A percentile compares a stretch with the other conserved stretches of the same genome.
Conservation (phyloP, 2,888 invertebrate species). For the Andrena fulva region DNA sequence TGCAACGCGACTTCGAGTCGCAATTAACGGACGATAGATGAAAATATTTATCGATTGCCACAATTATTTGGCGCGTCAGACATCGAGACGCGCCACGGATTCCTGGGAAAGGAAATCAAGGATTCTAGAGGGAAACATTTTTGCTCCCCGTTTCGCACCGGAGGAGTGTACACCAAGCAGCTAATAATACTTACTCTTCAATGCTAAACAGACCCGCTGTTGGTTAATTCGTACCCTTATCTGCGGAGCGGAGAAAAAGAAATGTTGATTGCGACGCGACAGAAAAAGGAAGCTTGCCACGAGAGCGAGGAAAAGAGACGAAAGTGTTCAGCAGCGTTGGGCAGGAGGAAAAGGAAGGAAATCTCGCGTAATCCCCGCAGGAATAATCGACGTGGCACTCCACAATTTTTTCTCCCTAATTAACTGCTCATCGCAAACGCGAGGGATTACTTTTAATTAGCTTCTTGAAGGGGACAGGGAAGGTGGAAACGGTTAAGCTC, state of each 20-base stretch:
- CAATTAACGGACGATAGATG: too few relatives aligned
- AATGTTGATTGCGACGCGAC: not conserved
- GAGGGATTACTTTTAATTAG: constrained; percentile 62
- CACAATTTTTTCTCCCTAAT: constrained; percentile 48
- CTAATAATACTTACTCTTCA: not conserved
- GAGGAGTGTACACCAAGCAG: not conserved
- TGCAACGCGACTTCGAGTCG: not conserved
- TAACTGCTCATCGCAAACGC: constrained; percentile 54
- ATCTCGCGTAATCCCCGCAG: constrained; percentile 52
- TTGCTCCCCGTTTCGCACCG: not conserved
- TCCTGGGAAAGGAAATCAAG: not conserved
- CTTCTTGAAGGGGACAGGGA: constrained; percentile 13
- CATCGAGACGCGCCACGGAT: not conserved
- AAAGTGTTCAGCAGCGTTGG: not conserved
- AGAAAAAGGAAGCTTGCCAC: not conserved
- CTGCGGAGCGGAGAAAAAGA: constrained; percentile 4
- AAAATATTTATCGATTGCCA: not conserved
- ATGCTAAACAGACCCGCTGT: constrained; percentile 6
- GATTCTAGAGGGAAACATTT: not conserved
- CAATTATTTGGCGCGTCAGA: not conserved
- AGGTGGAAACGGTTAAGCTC: not conserved
- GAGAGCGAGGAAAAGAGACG: not conserved
- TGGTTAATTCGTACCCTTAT: constrained; percentile 43
- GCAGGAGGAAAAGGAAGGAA: constrained; percentile 22
- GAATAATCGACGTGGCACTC: constrained; percentile 38